Conservation (phyloP, 2,888 invertebrate species). For the Beris chalybata region DNA sequence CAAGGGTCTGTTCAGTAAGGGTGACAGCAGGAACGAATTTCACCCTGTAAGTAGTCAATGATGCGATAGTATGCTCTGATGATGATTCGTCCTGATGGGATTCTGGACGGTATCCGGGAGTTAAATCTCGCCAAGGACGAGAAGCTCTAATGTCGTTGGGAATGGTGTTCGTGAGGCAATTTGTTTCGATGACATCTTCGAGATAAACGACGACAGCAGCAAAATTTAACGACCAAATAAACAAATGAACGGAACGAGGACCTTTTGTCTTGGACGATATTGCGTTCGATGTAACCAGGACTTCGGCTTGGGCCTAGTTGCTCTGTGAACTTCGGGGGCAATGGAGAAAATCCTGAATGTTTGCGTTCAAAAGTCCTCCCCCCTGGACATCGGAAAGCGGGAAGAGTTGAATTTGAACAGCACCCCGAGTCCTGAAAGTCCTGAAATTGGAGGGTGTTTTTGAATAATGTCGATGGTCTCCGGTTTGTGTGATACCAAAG, state of each 20-base stretch:
- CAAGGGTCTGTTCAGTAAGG: too few relatives aligned
- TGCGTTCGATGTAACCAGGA: not conserved
- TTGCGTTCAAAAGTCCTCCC: too few relatives aligned
- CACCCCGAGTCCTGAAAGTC: not conserved
- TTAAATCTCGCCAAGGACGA: too few relatives aligned
- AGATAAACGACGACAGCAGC: constrained; percentile 35
- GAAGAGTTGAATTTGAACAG: not conserved
- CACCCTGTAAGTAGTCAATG: too few relatives aligned
- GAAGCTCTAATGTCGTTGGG: too few relatives aligned
- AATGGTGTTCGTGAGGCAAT: constrained; percentile 28
- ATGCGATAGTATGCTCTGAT: too few relatives aligned
- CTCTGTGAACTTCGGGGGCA: not conserved
- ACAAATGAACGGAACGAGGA: constrained; percentile 30
- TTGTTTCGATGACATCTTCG: constrained; percentile 35
- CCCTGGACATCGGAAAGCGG: too few relatives aligned
- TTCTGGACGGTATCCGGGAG: too few relatives aligned
- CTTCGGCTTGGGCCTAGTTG: not conserved
- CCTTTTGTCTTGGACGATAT: not conserved
- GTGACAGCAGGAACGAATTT: too few relatives aligned
- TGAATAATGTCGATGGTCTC: not conserved
- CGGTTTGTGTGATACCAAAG: not conserved
- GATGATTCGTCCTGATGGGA: too few relatives aligned
- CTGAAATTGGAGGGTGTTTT: not conserved
- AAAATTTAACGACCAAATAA: constrained; percentile 36
- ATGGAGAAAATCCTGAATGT: not conserved